Evolutionary conservation across 2,888 invertebrate species (phyloP).

Genomic region (Chironomus tentans): DNA sequence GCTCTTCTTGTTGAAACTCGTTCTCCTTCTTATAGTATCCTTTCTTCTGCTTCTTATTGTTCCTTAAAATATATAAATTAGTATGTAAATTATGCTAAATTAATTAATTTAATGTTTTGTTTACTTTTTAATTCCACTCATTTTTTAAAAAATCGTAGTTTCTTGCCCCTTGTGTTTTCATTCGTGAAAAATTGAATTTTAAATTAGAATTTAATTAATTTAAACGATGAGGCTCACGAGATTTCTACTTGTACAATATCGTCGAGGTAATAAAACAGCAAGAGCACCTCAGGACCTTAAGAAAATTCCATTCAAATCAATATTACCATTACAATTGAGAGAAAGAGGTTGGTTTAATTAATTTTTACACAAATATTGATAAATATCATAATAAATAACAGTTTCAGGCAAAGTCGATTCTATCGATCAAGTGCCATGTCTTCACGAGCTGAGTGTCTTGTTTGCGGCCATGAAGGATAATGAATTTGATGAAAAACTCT

Average conservation of each 20-base stretch:
- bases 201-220: no score
- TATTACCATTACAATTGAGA: slow-evolving; percentile 1
- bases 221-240: background rate
- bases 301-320: background rate
- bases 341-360: background rate
- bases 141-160: background rate
- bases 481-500: background rate
- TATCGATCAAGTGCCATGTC: background rate
- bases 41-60: background rate
- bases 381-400: background rate
- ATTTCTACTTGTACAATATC: background rate
- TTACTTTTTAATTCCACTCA: background rate
- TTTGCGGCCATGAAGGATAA: slow-evolving; percentile 1
- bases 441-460: background rate
- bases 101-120: background rate
- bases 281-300: background rate
- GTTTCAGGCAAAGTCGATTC: slow-evolving; percentile 18
- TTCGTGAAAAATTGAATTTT: background rate
- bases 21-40: background rate
- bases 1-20: background rate
- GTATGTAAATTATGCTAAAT: background rate
- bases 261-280: background rate
- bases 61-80: background rate
- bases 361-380: background rate
- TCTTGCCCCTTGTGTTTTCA: background rate